Evolutionary conservation across 23 tunicate species (phyloP).

Genomic region (Phallusia fumigata): DNA sequence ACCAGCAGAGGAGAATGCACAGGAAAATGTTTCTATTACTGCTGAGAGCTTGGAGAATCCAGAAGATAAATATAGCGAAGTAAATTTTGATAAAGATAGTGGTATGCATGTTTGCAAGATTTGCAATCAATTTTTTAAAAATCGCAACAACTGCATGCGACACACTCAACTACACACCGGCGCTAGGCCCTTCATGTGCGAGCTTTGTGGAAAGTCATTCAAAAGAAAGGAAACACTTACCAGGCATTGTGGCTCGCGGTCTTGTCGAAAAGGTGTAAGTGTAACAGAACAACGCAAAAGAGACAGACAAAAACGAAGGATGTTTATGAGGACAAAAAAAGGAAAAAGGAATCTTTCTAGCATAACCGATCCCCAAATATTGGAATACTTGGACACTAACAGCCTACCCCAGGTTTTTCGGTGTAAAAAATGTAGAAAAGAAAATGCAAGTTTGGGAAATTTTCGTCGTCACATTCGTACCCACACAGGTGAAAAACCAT

Average conservation of each 20-base stretch:
- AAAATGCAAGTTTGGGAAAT: neutral
- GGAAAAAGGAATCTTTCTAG: neutral
- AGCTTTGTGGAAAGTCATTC: neutral
- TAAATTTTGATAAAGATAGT: neutral
- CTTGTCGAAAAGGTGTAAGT: neutral
- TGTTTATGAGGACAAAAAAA: neutral
- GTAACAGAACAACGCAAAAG: too few relatives aligned
- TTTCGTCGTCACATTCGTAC: neutral
- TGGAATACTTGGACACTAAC: neutral
- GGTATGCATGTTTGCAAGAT: neutral
- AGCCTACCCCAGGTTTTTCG: neutral
- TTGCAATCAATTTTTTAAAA: neutral
- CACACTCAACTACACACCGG: neutral
- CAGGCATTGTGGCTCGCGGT: neutral
- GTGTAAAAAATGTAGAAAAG: neutral
- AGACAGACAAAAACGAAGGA: too few relatives aligned
- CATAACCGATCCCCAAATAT: neutral
- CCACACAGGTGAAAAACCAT: neutral
- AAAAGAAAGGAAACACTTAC: neutral
- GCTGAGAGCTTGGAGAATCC: neutral
- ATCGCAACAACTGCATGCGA: neutral
- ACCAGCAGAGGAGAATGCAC: neutral
- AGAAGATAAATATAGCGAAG: neutral
- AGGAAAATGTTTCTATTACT: neutral
- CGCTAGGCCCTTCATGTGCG: neutral